phyloP scores from a whole-genome alignment of 1,140 invertebrate species.

The Ooceraea biroi region DNA sequence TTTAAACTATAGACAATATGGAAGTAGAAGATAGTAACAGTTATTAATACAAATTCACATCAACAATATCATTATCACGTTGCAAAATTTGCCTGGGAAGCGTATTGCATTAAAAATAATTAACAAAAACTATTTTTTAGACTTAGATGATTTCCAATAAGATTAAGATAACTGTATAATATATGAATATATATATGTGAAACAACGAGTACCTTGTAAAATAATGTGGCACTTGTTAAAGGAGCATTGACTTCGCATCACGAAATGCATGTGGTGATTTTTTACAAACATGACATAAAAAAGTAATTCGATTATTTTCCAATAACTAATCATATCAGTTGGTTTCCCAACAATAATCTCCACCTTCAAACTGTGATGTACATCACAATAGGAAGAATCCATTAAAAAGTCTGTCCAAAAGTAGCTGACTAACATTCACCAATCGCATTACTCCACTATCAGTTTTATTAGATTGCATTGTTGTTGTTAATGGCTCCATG shows the following conservation, averaged over 20 bases:
- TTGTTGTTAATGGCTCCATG: slow-evolving; percentile 42
- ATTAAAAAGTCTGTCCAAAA: slow-evolving; percentile 10
- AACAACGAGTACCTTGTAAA: slow-evolving; percentile 10
- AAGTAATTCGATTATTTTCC: slow-evolving; percentile 1
- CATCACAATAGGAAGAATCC: not conserved
- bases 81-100: not conserved
- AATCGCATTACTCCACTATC: slow-evolving; percentile 17
- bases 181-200: not conserved
- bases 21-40: slow-evolving; percentile 29
- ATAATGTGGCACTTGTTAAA: slow-evolving; percentile 31
- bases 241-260: not conserved
- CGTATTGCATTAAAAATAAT: slow-evolving; percentile 33
- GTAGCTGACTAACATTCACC: slow-evolving; percentile 29
- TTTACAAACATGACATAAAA: slow-evolving; percentile 22
- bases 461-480: slow-evolving; percentile 34
- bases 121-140: slow-evolving; percentile 1
- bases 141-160: not conserved
- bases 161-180: slow-evolving; percentile 9
- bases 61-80: slow-evolving; percentile 44
- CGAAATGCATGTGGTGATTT: slow-evolving; percentile 4
- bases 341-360: not conserved
- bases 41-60: slow-evolving; percentile 21
- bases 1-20: not conserved
- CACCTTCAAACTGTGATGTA: not conserved
- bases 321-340: slow-evolving; percentile 11